Evolutionary conservation across 2,113 vertebrate genomes (phyloP), one percentile per base, ranked within the genome.

Genomic region (Brachionichthys hirsutus): DNA sequence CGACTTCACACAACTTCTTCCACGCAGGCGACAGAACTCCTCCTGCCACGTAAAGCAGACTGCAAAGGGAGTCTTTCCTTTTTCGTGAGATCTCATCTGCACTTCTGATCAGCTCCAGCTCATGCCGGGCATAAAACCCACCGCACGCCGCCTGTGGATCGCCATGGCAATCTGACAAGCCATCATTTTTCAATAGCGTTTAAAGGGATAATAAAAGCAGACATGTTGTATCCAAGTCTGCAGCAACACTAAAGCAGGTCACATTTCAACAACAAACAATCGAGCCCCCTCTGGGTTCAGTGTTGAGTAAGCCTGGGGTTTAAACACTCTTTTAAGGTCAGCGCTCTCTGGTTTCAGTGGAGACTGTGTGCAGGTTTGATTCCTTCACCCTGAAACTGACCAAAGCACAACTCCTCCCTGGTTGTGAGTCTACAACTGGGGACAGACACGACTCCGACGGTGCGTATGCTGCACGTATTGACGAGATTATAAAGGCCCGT

Each of bases 341-440:
- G 54, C 73, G 84, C 73, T 85, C 88, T 88, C 85, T 81, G 68
- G 82, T 89, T 87, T 87, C 85, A 83, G 57, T 6, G 44, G 57
- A 68, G 69, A 67, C 77, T 54, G 67, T 50, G 47, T 73, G 46
- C 34, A 30, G 53, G 76, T 77, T 84, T 72, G 69, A 78, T 81
- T 81, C 66, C 61, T 70, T 63, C 63, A 62, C 52, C 69, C 80
- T 41, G 45, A 79, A 85, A 81, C 69, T 62, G 70, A 65, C 49
- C 51, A 19, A 64, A 43, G 71, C 4, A n/a, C n/a, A 9, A 44
- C 71, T 67, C 66, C 67, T 70, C 68, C 58, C 67, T 38, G 15
- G 48, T 17, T 0, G 11, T 49, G 53, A 1, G 38, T 53, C 60
- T 53, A n/a, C 30, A 40, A 62, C 46, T 58, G 51, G 44, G 35